Evolutionary conservation across 2,113 vertebrate species (phyloP), one percentile per base, ranked within the genome.

Genomic region (Balaeniceps rex): DNA sequence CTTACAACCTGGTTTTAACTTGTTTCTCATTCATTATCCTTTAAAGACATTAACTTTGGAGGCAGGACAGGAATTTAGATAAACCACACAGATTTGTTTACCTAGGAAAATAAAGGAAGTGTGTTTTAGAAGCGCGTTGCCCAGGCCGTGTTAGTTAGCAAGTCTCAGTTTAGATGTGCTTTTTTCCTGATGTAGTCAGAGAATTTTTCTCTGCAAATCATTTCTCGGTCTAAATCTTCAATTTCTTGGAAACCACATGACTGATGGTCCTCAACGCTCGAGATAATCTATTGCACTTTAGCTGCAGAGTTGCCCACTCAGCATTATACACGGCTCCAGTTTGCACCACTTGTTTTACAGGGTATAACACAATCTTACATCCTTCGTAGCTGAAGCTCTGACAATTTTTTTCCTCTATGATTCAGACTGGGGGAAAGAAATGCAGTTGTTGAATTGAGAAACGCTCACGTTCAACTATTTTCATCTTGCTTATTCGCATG

Each of bases 191-290:
- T 6, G 5, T 23, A 85, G 64, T 69, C 70, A 77, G 19, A 15
- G 51, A 71, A 38, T 70, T 94, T 93, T 83, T 19, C 83, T 86
- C 66, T 91, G 68, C 88, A 94, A 90, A 94, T 70, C 21, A 64
- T 88, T 93, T 87, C 78, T 94, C 87, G 11, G 52, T 40, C 71
- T 91, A 83, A 87, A 90, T 70, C 91, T 93, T 96, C 76, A 85
- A 83, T 63, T 96, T 97, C 94, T 93, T 94, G 90, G 91, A 96
- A 96, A 89, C 78, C 78, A 93, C 70, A 94, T 96, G 94, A 94
- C 76, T 90, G 93, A 97, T 93, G 92, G 92, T 76, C 57, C 64
- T 88, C 96, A 74, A 14, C 3, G 4, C 83, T 66, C 19, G 3
- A 81, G 84, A 77, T 81, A 91, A 94, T 95, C 94, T 81, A 90